phyloP scores from a whole-genome alignment of 1,140 invertebrate species.

The Drosophila trapezifrons region DNA sequence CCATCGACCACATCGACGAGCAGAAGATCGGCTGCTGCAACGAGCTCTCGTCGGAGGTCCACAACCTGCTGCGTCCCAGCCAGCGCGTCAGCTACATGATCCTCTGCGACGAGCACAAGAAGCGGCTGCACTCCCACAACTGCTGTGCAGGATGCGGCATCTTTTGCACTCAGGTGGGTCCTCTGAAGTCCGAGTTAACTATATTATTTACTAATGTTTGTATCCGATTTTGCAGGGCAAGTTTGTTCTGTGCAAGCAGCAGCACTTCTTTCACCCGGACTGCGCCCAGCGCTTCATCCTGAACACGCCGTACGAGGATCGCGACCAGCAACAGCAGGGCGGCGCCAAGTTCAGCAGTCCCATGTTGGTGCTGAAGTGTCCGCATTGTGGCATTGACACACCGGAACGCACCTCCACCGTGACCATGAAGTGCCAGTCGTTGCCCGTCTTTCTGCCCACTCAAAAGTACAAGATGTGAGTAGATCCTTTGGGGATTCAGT shows the following conservation, averaged over 20 bases:
- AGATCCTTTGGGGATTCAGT: not conserved
- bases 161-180: slow-evolving; percentile 93
- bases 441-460: slow-evolving; percentile 80
- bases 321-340: not conserved
- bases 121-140: slow-evolving; percentile 91
- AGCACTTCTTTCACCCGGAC: slow-evolving; percentile 83
- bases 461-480: slow-evolving; percentile 78
- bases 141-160: slow-evolving; percentile 95
- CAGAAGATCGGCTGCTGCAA: slow-evolving; percentile 92
- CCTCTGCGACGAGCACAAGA: slow-evolving; percentile 92
- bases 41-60: slow-evolving; percentile 84
- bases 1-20: slow-evolving; percentile 92
- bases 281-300: slow-evolving; percentile 82
- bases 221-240: slow-evolving; percentile 61
- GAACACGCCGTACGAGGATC: slow-evolving; percentile 66
- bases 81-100: slow-evolving; percentile 92
- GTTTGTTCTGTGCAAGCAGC: slow-evolving; percentile 81
- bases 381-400: slow-evolving; percentile 90
- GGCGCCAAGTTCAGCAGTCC: slow-evolving; percentile 70
- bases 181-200: not conserved
- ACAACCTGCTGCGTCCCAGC: slow-evolving; percentile 90
- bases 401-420: slow-evolving; percentile 84
- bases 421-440: slow-evolving; percentile 82
- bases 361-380: slow-evolving; percentile 86
- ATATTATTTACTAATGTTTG: not conserved